phyloP scores from a whole-genome alignment of 2,797 vertebrate species.

The Amazonetta brasiliensis region DNA sequence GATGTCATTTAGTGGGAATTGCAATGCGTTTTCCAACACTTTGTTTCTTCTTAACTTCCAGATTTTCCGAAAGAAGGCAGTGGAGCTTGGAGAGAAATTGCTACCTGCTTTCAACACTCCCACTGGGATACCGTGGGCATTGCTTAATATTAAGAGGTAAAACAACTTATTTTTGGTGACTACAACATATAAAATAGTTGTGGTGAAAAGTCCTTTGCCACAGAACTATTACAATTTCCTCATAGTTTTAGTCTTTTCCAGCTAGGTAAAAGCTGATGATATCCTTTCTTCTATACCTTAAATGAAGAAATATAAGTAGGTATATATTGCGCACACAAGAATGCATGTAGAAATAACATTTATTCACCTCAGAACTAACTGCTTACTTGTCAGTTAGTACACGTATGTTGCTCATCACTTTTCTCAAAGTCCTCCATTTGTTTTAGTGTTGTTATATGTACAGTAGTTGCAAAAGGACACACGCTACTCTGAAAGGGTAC shows the following conservation, averaged over 20 bases:
- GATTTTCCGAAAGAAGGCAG: conserved; percentile 93
- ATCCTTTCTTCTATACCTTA: background rate
- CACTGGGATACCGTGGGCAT: conserved; percentile 97
- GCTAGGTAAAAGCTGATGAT: background rate
- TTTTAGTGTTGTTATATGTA: background rate
- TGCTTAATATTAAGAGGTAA: conserved; percentile 99
- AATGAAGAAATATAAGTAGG: background rate
- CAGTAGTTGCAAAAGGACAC: background rate
- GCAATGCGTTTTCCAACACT: background rate
- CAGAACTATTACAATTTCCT: background rate
- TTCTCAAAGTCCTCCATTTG: background rate
- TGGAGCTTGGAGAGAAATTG: conserved; percentile 95
- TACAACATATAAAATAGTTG: background rate
- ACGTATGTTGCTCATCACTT: background rate
- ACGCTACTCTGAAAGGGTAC: background rate
- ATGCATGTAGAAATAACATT: background rate
- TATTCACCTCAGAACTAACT: background rate
- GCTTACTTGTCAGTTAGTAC: background rate
- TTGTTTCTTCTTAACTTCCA: conserved; percentile 77
- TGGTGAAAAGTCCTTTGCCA: background rate
- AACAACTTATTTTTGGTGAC: background rate
- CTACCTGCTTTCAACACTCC: conserved; percentile 97
- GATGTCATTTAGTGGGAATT: background rate
- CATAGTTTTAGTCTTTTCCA: background rate
- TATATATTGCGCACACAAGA: rapidly evolving